phyloP scores from a whole-genome alignment of 2,113 vertebrate genomes.

The Lagopus muta region DNA sequence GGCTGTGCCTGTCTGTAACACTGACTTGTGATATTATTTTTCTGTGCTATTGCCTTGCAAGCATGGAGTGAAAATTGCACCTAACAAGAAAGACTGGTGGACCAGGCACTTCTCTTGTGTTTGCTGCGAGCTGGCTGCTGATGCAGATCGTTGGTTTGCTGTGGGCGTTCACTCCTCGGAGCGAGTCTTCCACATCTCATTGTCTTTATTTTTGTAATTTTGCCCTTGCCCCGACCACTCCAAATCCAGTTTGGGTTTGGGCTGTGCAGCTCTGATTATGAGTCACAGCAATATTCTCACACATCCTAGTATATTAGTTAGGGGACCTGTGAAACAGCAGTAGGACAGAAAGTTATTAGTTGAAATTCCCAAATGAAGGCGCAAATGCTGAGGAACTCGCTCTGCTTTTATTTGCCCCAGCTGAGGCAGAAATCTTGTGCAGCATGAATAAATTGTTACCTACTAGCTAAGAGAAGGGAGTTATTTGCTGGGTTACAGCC shows the following conservation, averaged over 20 bases:
- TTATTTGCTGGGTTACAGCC: background rate
- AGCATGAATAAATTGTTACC: background rate
- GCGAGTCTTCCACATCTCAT: background rate
- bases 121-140: background rate
- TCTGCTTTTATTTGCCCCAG: background rate
- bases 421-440: background rate
- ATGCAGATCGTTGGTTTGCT: background rate
- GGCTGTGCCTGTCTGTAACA: background rate
- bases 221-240: background rate
- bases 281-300: conserved; percentile 30
- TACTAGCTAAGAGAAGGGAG: background rate
- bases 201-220: conserved; percentile 9
- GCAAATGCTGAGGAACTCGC: background rate
- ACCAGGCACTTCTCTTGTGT: background rate
- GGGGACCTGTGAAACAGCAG: conserved; percentile 49
- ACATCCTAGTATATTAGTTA: conserved; percentile 40
- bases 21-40: background rate
- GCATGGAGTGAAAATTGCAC: background rate
- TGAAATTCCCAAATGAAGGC: conserved; percentile 57
- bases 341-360: conserved; percentile 45
- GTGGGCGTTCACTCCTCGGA: background rate
- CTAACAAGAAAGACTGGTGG: background rate
- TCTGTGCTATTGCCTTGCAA: background rate
- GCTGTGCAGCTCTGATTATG: background rate
- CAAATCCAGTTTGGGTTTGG: background rate